Evolutionary conservation across 2,888 invertebrate genomes (phyloP), one percentile per base, ranked within the genome.

Genomic region (Drosophila mayaguana): DNA sequence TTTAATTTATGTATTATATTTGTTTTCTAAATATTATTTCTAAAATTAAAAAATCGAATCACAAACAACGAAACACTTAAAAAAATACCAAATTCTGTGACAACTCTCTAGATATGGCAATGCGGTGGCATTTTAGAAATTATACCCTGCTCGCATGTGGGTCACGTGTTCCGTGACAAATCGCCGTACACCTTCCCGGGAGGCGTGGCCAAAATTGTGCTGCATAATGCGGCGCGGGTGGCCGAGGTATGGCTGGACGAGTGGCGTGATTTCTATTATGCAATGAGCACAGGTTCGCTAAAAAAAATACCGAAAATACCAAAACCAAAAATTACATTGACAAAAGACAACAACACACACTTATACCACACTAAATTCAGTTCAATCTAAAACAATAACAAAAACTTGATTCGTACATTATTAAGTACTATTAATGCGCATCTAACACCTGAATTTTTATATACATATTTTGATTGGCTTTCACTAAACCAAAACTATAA

Each of bases 211-310:
- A 97, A 97, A 94, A 96, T 99, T 92, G 98, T 99, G 91, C 96
- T 99, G 90, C 98, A 98, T 94, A 99, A 99, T 94, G 98, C 99
- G 88, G 98, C 98, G 90, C 95, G 99, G 91, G 98, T 99, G 90
- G 99, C 99, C 90, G 98, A 98, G 94, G 99, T 99, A 91, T 99
- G 99, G 99, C 97, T 99, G 97, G 99, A 99, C 95, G 98, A 99
- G 94, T 99, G 99, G 97, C 96, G 98, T 94, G 98, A 98, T 94
- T 98, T 98, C 96, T 98, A 98, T 96, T 98, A 98, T 96, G 97
- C 97, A 94, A 98, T 98, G 97, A 98, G 98, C 94, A 97, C 98
- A 97, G 98, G 98, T 98, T 96, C 95, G 94, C 93, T 86, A 56
- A 54, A 45, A 46, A 64, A 50, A 50, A 50, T 50, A 50, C 50